Conservation (phyloP, 2,113 vertebrate genomes). For the Saccopteryx bilineata region DNA sequence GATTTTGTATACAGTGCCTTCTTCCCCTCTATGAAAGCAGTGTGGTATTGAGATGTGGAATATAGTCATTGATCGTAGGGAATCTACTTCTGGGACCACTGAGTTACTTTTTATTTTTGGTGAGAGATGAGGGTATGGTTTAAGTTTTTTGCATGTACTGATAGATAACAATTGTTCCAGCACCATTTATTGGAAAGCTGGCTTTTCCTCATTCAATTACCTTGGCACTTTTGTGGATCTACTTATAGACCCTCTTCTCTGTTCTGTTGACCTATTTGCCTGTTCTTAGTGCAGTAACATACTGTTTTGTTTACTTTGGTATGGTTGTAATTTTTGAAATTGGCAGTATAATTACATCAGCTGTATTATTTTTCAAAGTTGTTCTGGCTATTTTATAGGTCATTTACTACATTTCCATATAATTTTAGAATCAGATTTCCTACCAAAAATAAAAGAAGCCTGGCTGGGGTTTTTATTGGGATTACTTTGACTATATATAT, state of each 20-base stretch:
- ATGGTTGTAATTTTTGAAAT: constrained; percentile 49
- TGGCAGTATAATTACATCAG: neutral
- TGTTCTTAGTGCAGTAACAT: neutral
- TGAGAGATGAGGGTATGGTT: constrained; percentile 1
- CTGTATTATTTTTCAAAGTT: constrained; percentile 39
- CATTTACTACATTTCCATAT: constrained; percentile 33
- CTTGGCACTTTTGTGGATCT: neutral
- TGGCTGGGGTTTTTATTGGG: constrained; percentile 1
- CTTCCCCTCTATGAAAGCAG: constrained; percentile 22
- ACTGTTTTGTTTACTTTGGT: constrained; percentile 16
- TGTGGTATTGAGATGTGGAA: neutral
- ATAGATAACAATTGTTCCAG: neutral
- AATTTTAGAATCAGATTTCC: constrained; percentile 8
- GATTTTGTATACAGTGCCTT: neutral
- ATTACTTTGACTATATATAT: constrained; percentile 46
- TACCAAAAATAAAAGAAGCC: neutral
- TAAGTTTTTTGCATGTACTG: neutral
- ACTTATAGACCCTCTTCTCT: neutral
- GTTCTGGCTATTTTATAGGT: constrained; percentile 11
- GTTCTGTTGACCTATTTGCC: neutral
- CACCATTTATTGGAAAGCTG: constrained; percentile 40
- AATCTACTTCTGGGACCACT: constrained; percentile 39
- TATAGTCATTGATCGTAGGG: constrained; percentile 15
- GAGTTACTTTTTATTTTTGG: constrained; percentile 54
- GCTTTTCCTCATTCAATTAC: constrained; percentile 47